Evolutionary conservation across 1,140 invertebrate genomes (phyloP), one percentile per base, ranked within the genome.

Genomic region (Microplitis demolitor): DNA sequence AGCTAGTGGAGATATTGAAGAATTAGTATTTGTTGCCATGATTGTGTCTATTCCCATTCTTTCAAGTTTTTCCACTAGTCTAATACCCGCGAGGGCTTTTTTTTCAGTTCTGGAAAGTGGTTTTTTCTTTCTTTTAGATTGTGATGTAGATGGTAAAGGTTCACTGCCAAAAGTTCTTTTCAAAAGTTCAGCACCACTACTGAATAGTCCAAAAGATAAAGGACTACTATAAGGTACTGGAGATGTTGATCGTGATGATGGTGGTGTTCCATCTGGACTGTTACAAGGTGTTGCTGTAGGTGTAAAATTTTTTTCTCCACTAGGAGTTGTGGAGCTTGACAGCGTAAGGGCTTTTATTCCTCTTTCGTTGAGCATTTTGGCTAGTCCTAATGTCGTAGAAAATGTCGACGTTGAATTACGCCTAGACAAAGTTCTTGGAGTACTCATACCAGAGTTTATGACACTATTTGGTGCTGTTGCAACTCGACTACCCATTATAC

Each of bases 271-370:
- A 82, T 91, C 91, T 2, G 93, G 92, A 85, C 92, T 95, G 74
- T 95, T 95, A 69, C 92, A 94, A 3, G 95, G 95, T 13, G 94
- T 96, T 0, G 94, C 92, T 0, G 94, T 95, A 4, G 94, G 93
- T 2, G 92, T 91, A 74, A 90, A 90, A 77, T 92, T 93, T 2
- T 86, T 87, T 1, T 86, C 81, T 4, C 89, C 91, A 73, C 89
- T 90, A 1, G 93, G 93, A 1, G 93, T 93, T 45, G 90, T 89
- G 0, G 92, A 82, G 14, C 90, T 90, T 24, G 90, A 92, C 61
- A 90, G 91, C 16, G 91, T 92, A 0, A 91, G 90, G 56, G 92
- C 92, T 81, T 91, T 92, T 62, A 94, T 94, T 45, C 93, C 94
- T 74, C 94, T 88, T 80, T 96, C 94, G 72, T 94, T 93, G 8